Conservation (phyloP, 1,140 invertebrate species). For the Zophobas atratus region DNA sequence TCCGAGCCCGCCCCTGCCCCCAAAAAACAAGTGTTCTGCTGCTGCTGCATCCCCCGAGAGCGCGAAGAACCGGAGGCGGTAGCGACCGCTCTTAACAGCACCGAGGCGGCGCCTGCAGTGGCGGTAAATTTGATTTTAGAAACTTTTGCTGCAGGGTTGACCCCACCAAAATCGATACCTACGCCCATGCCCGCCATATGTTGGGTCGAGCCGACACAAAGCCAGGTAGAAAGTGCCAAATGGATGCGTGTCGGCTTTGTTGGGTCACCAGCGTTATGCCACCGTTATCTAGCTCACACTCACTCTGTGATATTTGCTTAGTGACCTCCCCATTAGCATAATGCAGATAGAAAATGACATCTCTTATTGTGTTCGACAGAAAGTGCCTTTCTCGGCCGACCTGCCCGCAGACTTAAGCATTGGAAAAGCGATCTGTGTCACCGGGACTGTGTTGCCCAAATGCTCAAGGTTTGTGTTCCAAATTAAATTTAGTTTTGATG, state of each 20-base stretch:
- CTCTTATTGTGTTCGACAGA: conserved; percentile 49
- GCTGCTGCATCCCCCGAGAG: conserved; percentile 1
- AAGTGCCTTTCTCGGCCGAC: conserved; percentile 43
- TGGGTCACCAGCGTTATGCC: neutral
- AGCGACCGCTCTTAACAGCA: neutral
- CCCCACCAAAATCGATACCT: conserved; percentile 15
- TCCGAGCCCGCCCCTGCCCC: neutral
- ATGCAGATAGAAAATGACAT: conserved; percentile 43
- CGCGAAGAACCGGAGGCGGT: neutral
- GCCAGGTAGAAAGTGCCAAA: conserved; percentile 35
- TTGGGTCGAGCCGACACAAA: neutral
- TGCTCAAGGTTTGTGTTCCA: conserved; percentile 46
- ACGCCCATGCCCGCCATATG: neutral
- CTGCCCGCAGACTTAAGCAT: conserved; percentile 30
- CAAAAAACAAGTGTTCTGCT: neutral
- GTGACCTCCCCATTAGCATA: conserved; percentile 9
- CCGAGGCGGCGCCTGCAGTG: neutral
- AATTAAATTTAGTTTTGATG: conserved; percentile 37
- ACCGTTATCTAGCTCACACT: conserved; percentile 6
- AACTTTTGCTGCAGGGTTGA: conserved; percentile 24
- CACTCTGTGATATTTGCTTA: conserved; percentile 33
- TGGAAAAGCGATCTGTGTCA: conserved; percentile 50
- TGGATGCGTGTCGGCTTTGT: neutral
- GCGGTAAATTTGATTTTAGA: conserved; percentile 43
- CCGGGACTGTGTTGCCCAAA: conserved; percentile 27